Percentiles rank a stretch among this genome's conserved stretches.
Evolutionary conservation across 2,797 vertebrate genomes (phyloP).

Genomic region (Lindbergichthys nudifrons): DNA sequence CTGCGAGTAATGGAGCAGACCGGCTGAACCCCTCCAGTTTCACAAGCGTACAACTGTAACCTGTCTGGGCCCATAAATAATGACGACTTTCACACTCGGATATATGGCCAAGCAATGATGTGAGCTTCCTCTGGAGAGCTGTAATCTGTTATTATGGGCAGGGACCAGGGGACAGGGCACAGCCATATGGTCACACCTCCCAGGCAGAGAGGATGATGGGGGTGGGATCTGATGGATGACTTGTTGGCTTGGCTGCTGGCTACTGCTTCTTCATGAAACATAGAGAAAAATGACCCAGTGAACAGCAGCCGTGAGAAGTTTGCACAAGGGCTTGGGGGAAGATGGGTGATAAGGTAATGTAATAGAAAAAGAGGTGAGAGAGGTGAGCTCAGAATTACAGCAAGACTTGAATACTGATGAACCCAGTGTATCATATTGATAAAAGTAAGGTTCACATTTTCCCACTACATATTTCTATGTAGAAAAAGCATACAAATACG

Average conservation of each 20-base stretch:
- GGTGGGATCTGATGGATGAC: conserved; percentile 77
- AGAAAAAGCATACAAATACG: neutral
- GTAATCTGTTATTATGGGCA: conserved; percentile 78
- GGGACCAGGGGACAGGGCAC: conserved; percentile 66
- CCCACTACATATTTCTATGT: neutral
- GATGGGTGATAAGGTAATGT: conserved; percentile 48
- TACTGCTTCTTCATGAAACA: conserved; percentile 61
- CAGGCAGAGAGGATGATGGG: conserved; percentile 69
- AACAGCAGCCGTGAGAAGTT: conserved; percentile 57
- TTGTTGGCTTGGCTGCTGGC: conserved; percentile 67
- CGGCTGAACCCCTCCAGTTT: conserved; percentile 55
- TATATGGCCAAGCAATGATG: conserved; percentile 76
- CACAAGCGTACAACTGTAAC: conserved; percentile 72
- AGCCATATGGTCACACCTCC: conserved; percentile 72
- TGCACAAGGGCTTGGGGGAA: conserved; percentile 41
- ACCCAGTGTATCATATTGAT: neutral
- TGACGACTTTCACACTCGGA: conserved; percentile 71
- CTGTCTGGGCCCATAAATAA: conserved; percentile 72
- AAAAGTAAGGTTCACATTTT: neutral
- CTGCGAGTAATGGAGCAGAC: conserved; percentile 50
- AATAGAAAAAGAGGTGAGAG: conserved; percentile 37
- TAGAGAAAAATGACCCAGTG: conserved; percentile 66
- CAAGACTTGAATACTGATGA: conserved; percentile 18
- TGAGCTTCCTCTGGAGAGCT: conserved; percentile 75
- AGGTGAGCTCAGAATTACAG: conserved; percentile 19